Evolutionary conservation across 2,797 vertebrate genomes (phyloP).

Genomic region (Bradypus variegatus): DNA sequence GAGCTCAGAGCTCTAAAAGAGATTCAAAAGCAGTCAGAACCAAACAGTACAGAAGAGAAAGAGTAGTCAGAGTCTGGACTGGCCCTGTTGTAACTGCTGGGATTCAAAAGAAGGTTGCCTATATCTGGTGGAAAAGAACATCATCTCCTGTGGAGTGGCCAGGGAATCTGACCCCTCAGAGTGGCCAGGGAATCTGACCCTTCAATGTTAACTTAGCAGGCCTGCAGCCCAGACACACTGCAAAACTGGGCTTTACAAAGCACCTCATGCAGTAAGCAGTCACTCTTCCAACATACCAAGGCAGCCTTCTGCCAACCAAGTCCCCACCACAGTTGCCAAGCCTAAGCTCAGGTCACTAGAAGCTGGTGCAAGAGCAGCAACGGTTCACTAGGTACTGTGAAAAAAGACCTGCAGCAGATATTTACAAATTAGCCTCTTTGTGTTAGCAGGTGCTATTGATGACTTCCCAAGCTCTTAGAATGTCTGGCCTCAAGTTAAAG

Average conservation of each 20-base stretch:
- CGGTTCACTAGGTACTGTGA: not conserved
- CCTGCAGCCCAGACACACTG: not conserved
- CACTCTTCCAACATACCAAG: not conserved
- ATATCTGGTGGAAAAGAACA: not conserved
- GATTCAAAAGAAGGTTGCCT: constrained; percentile 38
- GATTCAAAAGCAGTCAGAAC: constrained; percentile 59
- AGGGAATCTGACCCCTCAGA: not conserved
- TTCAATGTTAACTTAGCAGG: not conserved
- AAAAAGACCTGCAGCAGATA: not conserved
- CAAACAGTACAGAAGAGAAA: not conserved
- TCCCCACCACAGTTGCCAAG: not conserved
- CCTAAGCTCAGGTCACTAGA: not conserved
- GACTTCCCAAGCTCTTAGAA: not conserved
- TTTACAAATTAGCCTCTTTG: not conserved
- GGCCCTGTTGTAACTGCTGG: not conserved
- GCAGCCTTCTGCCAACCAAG: not conserved
- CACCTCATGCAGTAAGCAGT: not conserved
- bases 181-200: no score
- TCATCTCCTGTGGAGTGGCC: not conserved
- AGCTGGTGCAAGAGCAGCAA: not conserved
- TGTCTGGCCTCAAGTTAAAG: not conserved
- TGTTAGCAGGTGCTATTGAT: not conserved
- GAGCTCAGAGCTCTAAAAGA: constrained; percentile 91
- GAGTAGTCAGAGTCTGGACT: not conserved
- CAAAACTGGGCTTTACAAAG: not conserved